Evolutionary conservation across 2,797 vertebrate genomes (phyloP).

Genomic region (Eremophila alpestris): DNA sequence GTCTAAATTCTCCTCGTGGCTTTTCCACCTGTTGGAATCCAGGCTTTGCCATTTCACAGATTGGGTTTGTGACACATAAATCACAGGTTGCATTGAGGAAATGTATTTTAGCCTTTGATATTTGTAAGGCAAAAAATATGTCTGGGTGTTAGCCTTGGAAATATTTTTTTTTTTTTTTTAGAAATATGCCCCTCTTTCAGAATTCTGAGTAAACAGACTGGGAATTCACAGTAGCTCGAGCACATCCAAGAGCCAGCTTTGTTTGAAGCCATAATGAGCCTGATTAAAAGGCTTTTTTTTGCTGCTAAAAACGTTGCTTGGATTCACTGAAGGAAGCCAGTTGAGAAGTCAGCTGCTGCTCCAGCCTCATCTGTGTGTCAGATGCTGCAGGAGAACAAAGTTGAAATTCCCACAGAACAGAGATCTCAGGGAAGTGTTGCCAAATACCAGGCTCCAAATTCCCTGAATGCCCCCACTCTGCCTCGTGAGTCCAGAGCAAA

Average conservation of each 20-base stretch:
- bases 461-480: neutral
- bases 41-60: neutral
- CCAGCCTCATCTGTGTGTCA: neutral
- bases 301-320: neutral
- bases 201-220: neutral
- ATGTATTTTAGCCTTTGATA: neutral
- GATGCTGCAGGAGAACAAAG: conserved; percentile 10
- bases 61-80: neutral
- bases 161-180: neutral
- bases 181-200: neutral
- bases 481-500: neutral
- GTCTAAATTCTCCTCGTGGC: neutral
- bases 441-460: neutral
- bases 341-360: neutral
- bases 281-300: neutral
- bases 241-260: neutral
- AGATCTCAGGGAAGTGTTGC: neutral
- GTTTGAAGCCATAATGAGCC: neutral
- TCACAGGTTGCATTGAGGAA: neutral
- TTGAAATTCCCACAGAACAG: neutral
- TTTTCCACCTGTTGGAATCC: neutral
- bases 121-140: neutral
- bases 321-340: neutral
- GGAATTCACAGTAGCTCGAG: neutral
- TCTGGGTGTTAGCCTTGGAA: neutral